Percentiles rank a stretch among this genome's conserved stretches.
phyloP scores from a whole-genome alignment of 2,888 invertebrate genomes.

The Parelbella ahira region DNA sequence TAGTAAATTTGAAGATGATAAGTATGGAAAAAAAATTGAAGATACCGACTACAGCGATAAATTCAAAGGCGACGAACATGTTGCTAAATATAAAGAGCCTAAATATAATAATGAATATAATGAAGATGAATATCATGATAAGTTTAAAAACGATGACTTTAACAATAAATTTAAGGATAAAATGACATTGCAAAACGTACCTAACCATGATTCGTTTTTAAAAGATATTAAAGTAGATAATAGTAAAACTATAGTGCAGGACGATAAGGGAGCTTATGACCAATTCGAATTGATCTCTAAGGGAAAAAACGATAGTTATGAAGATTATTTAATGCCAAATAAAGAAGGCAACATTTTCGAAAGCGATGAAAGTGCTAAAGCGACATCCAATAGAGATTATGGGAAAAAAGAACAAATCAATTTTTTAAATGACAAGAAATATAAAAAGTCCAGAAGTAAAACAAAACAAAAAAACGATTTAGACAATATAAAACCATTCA shows the following conservation, averaged over 20 bases:
- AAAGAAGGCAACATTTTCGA: conserved; percentile 38
- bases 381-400: not conserved
- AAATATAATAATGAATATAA: too few species aligned
- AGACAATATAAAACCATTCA: conserved; percentile 1
- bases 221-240: too few species aligned
- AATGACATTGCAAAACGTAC: too few species aligned
- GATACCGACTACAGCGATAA: not conserved
- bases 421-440: conserved; percentile 1
- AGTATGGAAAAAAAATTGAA: too few species aligned
- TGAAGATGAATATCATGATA: not conserved
- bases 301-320: conserved; percentile 46
- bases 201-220: too few species aligned
- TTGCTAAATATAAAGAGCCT: too few species aligned
- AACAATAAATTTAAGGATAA: not conserved
- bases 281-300: conserved; percentile 22
- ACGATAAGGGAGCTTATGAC: too few species aligned
- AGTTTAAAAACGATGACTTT: not conserved
- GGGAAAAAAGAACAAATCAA: conserved; percentile 12
- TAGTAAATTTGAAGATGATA: too few species aligned
- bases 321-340: conserved; percentile 50
- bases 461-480: conserved; percentile 13
- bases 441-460: conserved; percentile 27
- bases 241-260: too few species aligned
- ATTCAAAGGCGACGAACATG: too few species aligned
- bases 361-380: conserved; percentile 27